A percentile compares a stretch with the other conserved stretches of the same genome.
Conservation (phyloP, 2,888 invertebrate genomes). For the Agonum fuliginosum region DNA sequence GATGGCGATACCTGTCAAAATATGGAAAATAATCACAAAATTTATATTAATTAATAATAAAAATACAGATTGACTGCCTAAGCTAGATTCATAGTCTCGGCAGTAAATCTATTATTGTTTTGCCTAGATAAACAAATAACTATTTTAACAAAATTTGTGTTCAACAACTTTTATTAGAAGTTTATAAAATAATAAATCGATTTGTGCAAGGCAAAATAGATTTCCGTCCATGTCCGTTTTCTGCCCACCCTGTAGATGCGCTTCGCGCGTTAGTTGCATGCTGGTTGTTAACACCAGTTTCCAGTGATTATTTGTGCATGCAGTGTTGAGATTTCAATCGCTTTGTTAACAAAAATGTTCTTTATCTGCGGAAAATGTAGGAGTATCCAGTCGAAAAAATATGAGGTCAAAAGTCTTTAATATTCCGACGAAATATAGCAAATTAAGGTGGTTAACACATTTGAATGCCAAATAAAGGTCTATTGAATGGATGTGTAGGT, state of each 20-base stretch:
- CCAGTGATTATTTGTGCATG: slow-evolving; percentile 12
- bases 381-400: background rate
- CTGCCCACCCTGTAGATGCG: slow-evolving; percentile 4
- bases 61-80: too few relatives aligned
- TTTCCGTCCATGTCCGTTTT: background rate
- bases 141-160: too few relatives aligned
- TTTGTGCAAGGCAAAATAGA: too few relatives aligned
- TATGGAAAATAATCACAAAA: too few relatives aligned
- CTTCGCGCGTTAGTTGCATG: slow-evolving; percentile 33
- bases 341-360: slow-evolving; percentile 5
- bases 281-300: background rate
- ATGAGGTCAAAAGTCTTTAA: slow-evolving; percentile 22
- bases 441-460: slow-evolving; percentile 1
- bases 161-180: too few relatives aligned
- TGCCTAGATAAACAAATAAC: too few relatives aligned
- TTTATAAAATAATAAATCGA: too few relatives aligned
- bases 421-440: background rate
- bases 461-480: background rate
- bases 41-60: too few relatives aligned
- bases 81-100: too few relatives aligned
- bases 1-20: too few relatives aligned
- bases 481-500: slow-evolving; percentile 9
- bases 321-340: background rate
- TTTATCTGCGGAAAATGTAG: background rate
- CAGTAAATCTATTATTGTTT: too few relatives aligned